Percentiles rank a stretch among this genome's conserved stretches.
Conservation (phyloP, 2,888 invertebrate species). For the Sipha maydis region DNA sequence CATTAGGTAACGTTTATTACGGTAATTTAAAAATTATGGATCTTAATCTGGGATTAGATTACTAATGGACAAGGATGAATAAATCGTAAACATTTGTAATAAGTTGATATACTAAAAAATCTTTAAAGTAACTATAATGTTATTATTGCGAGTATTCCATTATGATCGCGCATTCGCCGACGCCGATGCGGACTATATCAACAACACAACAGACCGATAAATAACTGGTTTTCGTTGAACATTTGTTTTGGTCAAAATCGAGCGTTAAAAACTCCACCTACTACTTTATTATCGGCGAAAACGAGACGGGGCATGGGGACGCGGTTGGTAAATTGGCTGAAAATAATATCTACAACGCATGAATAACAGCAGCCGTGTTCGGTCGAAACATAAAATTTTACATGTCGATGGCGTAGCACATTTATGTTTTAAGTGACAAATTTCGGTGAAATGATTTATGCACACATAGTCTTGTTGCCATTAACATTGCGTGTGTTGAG, state of each 20-base stretch:
- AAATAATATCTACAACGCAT: not conserved
- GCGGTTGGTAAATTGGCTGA: not conserved
- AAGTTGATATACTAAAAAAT: constrained; percentile 27
- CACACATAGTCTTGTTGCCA: too few relatives aligned
- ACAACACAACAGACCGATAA: not conserved
- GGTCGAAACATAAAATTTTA: too few relatives aligned
- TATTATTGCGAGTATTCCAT: constrained; percentile 34
- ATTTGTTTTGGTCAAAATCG: constrained; percentile 15
- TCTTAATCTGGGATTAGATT: constrained; percentile 44
- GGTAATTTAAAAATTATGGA: constrained; percentile 23
- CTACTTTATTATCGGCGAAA: not conserved
- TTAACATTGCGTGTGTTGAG: too few relatives aligned
- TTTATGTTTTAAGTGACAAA: too few relatives aligned
- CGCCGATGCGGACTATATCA: constrained; percentile 1
- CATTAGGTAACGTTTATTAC: constrained; percentile 46
- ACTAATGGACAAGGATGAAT: constrained; percentile 38
- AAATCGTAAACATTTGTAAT: constrained; percentile 49
- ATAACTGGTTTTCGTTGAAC: constrained; percentile 27
- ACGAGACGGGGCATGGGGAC: not conserved
- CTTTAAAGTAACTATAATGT: constrained; percentile 15
- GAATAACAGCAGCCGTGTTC: too few relatives aligned
- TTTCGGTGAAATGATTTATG: too few relatives aligned
- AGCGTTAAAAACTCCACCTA: constrained; percentile 12
- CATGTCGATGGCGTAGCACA: too few relatives aligned
- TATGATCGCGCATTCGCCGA: not conserved